Evolutionary conservation across 2,888 invertebrate genomes (phyloP), one percentile per base, ranked within the genome.

Genomic region (Chaitophorus viminalis): DNA sequence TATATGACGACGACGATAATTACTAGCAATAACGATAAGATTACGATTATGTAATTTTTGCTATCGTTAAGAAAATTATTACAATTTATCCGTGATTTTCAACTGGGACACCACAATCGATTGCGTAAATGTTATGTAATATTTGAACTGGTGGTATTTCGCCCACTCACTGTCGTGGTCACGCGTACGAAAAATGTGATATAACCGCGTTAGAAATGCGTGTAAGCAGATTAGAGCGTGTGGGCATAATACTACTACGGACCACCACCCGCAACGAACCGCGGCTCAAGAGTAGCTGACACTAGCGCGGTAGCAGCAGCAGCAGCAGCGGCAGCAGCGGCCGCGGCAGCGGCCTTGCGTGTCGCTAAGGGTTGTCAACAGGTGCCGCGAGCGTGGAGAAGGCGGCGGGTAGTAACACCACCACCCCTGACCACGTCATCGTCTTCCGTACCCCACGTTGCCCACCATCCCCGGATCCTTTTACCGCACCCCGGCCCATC

Each of bases 341-440:
- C 52, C 21, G 46, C 72, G 11, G 60, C 54, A 3, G 78, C 86
- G 79, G 79, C 79, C 52, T 78, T 78, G 79, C 54, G 79, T 74
- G 54, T 79, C 86, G 86, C 86, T 8, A 36, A 74, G 86, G 79
- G 86, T 87, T 87, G 86, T 87, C 86, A 87, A 87, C 86, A 87
- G 86, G 86, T 87, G 86, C 86, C 86, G 85, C 84, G 82, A 52
- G 82, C 75, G 83, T 39, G 79, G 29, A 52, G 39, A 14, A 21
- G 39, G 65, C 39, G 65, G 39, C 52, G 77, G 60, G 21, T 21
- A 31, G 60, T 0, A 3, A 6, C 21, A 21, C 33, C 33, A 18
- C 72, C 72, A 8, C 72, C 72, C 18, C 46, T 14, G 9, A 17
- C 36, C 72, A 4, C 70, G 31, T 72, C 36, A 0, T 18, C 54